Evolutionary conservation across 2,888 invertebrate species (phyloP).

Genomic region (Aleiodes testaceus): DNA sequence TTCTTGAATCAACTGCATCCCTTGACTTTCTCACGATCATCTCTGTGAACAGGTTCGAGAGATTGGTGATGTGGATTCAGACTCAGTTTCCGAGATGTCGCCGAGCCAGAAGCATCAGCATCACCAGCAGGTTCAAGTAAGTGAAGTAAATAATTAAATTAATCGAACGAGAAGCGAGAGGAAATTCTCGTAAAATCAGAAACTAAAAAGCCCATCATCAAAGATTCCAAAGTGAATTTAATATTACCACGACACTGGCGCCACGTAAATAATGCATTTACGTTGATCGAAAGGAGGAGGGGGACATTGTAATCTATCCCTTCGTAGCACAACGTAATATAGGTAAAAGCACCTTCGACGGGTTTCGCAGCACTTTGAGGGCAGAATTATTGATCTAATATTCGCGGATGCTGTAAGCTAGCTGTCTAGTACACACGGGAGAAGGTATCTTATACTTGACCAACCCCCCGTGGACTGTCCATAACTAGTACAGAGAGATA

Average conservation of each 20-base stretch:
- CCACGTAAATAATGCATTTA: conserved; percentile 13
- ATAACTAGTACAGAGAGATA: conserved; percentile 3
- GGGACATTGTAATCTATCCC: conserved; percentile 2
- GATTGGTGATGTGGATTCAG: conserved; percentile 42
- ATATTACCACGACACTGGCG: background rate
- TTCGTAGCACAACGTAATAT: conserved; percentile 13
- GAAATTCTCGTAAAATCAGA: background rate
- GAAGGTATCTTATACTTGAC: conserved; percentile 69
- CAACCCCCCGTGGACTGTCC: conserved; percentile 42
- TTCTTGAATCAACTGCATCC: conserved; percentile 55
- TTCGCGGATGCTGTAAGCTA: conserved; percentile 58
- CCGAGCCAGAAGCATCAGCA: too few species aligned
- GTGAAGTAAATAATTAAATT: too few species aligned
- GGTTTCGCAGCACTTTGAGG: conserved; percentile 49
- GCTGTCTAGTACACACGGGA: conserved; percentile 63
- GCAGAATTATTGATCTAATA: conserved; percentile 73
- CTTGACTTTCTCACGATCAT: conserved; percentile 67
- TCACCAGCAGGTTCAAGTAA: too few species aligned
- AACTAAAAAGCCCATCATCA: background rate
- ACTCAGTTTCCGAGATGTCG: conserved; percentile 31
- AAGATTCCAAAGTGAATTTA: conserved; percentile 3
- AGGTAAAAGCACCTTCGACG: conserved; percentile 21
- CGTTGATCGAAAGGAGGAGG: background rate
- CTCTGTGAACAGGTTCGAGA: conserved; percentile 48
- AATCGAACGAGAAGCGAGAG: too few species aligned